These are phyloP conservation scores for Micronycteris hirsuta DNA, from an alignment of 2,113 vertebrate genomes.

Conservation along the genomic window DNA sequence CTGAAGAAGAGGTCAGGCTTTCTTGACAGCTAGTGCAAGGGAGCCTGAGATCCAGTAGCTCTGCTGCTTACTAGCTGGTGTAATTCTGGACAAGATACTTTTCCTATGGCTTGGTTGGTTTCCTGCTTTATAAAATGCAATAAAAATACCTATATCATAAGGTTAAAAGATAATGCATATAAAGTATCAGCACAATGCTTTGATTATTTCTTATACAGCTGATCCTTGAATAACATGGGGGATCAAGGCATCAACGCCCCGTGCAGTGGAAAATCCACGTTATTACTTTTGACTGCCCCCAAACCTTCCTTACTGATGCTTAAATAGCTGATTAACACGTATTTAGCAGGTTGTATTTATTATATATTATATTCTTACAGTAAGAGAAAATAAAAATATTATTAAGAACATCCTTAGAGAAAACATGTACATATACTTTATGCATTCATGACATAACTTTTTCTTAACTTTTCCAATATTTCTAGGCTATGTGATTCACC, in stretches of 20 bases:
- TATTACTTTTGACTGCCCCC: background rate
- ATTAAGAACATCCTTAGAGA: background rate
- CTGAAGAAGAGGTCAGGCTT: background rate
- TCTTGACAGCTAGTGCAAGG: background rate
- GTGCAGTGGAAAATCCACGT: background rate
- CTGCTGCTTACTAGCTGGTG: background rate
- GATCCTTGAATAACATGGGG: background rate
- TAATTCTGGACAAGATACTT: background rate
- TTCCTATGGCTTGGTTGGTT: background rate
- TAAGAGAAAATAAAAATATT: background rate
- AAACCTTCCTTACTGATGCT: background rate
- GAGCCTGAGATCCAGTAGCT: background rate
- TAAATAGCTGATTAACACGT: background rate
- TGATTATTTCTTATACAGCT: background rate
- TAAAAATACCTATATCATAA: background rate
- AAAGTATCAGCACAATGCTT: background rate
- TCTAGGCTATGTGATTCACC: background rate
- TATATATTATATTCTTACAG: background rate
- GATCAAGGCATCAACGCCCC: background rate
- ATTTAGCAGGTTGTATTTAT: background rate
- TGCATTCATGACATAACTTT: background rate
- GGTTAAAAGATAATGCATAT: background rate
- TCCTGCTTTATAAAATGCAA: constrained; percentile 10
- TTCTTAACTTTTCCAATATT: background rate
- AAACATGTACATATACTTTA: background rate